Evolutionary conservation across 1,140 invertebrate species (phyloP).

Genomic region (Saccostrea echinata): DNA sequence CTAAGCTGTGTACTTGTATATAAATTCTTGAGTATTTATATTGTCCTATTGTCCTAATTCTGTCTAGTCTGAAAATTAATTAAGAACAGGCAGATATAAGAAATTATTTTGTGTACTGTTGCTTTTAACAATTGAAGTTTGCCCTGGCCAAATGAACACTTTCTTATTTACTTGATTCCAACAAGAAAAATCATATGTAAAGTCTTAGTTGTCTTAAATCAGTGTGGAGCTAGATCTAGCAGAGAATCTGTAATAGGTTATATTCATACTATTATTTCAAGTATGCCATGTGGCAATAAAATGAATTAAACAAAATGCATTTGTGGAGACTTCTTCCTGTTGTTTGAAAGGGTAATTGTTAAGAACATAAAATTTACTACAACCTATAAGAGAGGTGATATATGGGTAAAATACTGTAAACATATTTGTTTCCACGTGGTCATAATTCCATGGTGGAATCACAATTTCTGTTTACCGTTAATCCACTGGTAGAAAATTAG

Average conservation of each 20-base stretch:
- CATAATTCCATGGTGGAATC: too few species aligned
- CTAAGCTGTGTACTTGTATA: neutral
- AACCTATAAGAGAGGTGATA: too few species aligned
- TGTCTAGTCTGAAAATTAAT: neutral
- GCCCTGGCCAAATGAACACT: neutral
- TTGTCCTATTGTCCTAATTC: slow-evolving; percentile 2
- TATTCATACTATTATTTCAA: neutral
- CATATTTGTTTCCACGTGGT: too few species aligned
- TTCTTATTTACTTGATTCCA: neutral
- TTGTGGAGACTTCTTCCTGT: neutral
- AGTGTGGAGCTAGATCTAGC: slow-evolving; percentile 30
- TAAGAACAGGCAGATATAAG: neutral
- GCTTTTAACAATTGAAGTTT: neutral
- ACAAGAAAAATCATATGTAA: neutral
- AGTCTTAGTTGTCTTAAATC: neutral
- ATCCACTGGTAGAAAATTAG: too few species aligned
- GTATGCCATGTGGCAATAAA: slow-evolving; percentile 24
- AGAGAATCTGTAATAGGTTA: slow-evolving; percentile 28
- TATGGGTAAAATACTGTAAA: too few species aligned
- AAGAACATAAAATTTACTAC: too few species aligned
- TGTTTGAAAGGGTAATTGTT: too few species aligned
- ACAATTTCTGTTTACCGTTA: too few species aligned
- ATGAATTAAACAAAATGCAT: neutral
- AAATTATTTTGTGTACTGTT: neutral
- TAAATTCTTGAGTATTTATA: slow-evolving; percentile 16